phyloP scores from a whole-genome alignment of 1,140 invertebrate species.

The Spodoptera litura region DNA sequence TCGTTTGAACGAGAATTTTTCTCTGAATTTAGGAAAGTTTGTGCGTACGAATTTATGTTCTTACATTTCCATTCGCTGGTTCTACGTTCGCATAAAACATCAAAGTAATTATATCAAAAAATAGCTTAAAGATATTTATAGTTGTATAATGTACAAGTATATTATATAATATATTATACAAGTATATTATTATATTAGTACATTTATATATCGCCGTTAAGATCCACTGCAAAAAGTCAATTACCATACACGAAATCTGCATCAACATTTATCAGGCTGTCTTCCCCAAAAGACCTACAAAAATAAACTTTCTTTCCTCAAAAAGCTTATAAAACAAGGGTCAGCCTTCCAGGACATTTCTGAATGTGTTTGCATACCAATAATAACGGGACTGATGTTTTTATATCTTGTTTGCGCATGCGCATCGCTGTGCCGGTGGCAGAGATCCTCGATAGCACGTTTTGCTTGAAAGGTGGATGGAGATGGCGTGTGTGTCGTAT shows the following conservation, averaged over 20 bases:
- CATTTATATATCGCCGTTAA: too few relatives aligned
- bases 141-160: too few relatives aligned
- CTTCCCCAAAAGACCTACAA: slow-evolving; percentile 8
- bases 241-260: background rate
- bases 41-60: too few relatives aligned
- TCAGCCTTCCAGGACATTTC: background rate
- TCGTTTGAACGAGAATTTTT: too few relatives aligned
- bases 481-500: background rate
- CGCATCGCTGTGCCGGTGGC: slow-evolving; percentile 16
- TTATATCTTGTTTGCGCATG: slow-evolving; percentile 33
- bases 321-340: slow-evolving; percentile 2
- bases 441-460: slow-evolving; percentile 19
- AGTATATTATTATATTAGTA: too few relatives aligned
- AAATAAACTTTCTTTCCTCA: background rate
- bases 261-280: background rate
- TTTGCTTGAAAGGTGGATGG: background rate
- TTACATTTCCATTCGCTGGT: too few relatives aligned
- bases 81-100: too few relatives aligned
- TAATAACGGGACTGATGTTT: slow-evolving; percentile 37
- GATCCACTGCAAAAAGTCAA: too few relatives aligned
- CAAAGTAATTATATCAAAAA: too few relatives aligned
- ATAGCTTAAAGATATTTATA: too few relatives aligned
- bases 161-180: too few relatives aligned
- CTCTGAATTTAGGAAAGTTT: too few relatives aligned
- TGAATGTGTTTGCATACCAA: slow-evolving; percentile 43